Evolutionary conservation across 2,888 invertebrate species (phyloP), one percentile per base, ranked within the genome.

Genomic region (Cephus sareptanus): DNA sequence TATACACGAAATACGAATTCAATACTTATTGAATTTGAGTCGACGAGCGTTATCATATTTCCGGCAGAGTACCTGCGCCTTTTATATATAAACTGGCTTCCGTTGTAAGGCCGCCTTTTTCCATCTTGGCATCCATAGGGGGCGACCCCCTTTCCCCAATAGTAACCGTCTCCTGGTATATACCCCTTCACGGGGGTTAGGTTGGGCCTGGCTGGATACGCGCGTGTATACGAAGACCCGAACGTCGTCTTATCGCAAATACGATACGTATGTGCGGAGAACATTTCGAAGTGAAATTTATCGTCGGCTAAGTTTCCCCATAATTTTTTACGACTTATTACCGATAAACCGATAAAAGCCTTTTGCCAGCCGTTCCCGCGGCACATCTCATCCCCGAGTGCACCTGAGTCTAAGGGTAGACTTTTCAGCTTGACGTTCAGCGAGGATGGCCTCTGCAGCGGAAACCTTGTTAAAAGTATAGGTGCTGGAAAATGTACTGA

Each of bases 1-100:
- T 79, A 78, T 81, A 78, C 31, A 73, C 79, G 76, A 82, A 86
- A 85, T 82, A 83, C 80, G 80, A 86, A 87, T 82, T 83, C 83
- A 84, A 87, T 87, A 84, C 80, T 82, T 79, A 83, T 84, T 80
- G 81, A 82, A 81, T 80, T 82, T 77, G 82, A 76, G 75, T 76
- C 79, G 79, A 80, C 75, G 76, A 78, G 75, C 75, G 79, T 77
- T 85, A 84, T 85, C 83, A 80, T 81, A 84, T 85, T 86, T 84
- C 82, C 83, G 82, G 78, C 31, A 77, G 81, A 79, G 78, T 79
- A 81, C 74, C 77, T 79, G 79, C 75, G 79, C 73, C 79, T 78
- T 82, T 56, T 23, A 56, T 56, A 56, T 77, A 82, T 82, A 85
- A 86, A 85, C 80, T 79, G 56, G 56, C 23, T 56, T 23, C 23